These are phyloP conservation scores for Geotrupes spiniger DNA, from an alignment of 2,888 invertebrate species.

Conservation along the genomic window DNA sequence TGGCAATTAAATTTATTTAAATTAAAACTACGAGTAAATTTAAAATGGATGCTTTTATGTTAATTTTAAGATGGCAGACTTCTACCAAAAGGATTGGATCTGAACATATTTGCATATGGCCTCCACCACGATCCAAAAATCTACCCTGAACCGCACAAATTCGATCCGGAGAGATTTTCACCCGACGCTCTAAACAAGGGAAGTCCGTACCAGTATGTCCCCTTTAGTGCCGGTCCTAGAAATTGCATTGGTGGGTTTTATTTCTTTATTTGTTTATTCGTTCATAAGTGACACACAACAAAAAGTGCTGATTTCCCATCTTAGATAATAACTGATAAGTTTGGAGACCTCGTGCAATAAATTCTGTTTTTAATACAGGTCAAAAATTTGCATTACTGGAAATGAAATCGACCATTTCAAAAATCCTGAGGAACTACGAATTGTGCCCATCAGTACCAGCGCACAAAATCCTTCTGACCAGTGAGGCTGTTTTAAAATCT, in stretches of 20 bases:
- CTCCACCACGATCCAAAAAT: constrained; percentile 48
- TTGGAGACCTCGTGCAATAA: too few species aligned
- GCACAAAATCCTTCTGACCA: constrained; percentile 48
- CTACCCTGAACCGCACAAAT: constrained; percentile 47
- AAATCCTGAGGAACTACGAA: constrained; percentile 53
- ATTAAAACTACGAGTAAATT: too few species aligned
- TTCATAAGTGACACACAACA: too few species aligned
- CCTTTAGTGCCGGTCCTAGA: constrained; percentile 40
- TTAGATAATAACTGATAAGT: too few species aligned
- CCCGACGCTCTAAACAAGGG: constrained; percentile 35
- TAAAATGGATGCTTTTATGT: too few species aligned
- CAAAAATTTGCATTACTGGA: constrained; percentile 55
- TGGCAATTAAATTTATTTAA: too few species aligned
- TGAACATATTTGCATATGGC: constrained; percentile 13
- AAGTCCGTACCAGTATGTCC: constrained; percentile 40
- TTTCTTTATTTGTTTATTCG: too few species aligned
- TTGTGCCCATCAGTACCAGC: constrained; percentile 34
- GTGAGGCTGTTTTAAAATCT: constrained; percentile 53
- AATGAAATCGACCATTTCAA: constrained; percentile 55
- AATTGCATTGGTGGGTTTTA: constrained; percentile 11
- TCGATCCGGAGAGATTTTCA: constrained; percentile 43
- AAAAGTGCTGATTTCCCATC: too few species aligned
- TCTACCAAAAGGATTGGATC: constrained; percentile 17
- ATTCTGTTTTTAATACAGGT: too few species aligned
- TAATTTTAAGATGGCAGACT: constrained; percentile 12